Evolutionary conservation across 2,797 vertebrate genomes (phyloP).

Genomic region (Botia almorhae): DNA sequence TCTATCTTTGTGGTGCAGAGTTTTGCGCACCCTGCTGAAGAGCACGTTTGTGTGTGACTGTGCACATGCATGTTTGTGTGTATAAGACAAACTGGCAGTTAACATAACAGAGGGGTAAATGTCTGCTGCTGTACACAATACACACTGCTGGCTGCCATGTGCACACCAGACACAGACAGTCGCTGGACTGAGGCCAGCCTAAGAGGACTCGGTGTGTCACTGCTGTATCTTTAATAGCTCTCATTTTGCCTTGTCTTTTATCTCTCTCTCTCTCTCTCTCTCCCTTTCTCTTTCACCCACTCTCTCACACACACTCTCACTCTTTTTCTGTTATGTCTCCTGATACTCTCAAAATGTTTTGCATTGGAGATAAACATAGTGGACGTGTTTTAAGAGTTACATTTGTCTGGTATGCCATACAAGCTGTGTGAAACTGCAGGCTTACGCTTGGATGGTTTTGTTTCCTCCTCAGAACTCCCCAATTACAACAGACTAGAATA

Average conservation of each 20-base stretch:
- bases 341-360: not conserved
- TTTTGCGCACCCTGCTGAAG: conserved; percentile 6
- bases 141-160: not conserved
- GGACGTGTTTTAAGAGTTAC: not conserved
- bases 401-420: conserved; percentile 1
- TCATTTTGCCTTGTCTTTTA: not conserved
- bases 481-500: conserved; percentile 17
- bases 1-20: conserved; percentile 43
- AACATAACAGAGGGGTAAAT: not conserved
- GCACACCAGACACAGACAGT: not conserved
- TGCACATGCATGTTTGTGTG: conserved; percentile 3
- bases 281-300: not conserved
- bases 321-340: not conserved
- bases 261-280: not conserved
- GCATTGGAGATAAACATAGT: not conserved
- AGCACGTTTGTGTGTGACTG: not conserved
- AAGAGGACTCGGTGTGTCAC: not conserved
- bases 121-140: not conserved
- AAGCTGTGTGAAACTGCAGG: conserved; percentile 2
- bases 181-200: not conserved
- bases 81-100: not conserved
- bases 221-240: not conserved
- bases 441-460: conserved; percentile 16
- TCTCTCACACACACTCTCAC: not conserved
- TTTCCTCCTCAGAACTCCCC: conserved; percentile 1